These are phyloP conservation scores for Sarcophaga carnaria DNA, from an alignment of 2,888 invertebrate genomes.

Conservation along the genomic window DNA sequence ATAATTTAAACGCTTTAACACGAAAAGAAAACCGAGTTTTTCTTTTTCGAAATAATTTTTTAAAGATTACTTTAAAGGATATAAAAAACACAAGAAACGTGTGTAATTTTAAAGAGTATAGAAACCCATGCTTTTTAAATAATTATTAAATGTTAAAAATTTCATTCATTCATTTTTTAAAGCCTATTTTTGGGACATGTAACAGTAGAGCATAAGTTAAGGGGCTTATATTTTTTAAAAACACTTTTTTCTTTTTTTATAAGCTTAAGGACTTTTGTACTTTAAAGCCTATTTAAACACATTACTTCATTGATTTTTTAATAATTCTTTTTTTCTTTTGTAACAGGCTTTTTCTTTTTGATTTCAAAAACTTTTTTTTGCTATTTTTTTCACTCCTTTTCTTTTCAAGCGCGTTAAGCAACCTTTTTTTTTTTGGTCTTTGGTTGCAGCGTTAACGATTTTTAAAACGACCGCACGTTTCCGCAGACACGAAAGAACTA, in stretches of 20 bases:
- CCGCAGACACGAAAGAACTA: slow-evolving; percentile 78
- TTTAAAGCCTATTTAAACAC: slow-evolving; percentile 39
- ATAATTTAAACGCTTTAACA: too few relatives aligned
- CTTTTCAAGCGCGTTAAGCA: slow-evolving; percentile 17
- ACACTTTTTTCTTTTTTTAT: neutral
- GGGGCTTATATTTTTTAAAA: too few relatives aligned
- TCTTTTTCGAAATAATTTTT: neutral
- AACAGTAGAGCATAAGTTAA: too few relatives aligned
- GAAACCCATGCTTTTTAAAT: neutral
- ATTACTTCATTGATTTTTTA: neutral
- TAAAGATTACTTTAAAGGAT: neutral
- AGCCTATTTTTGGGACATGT: neutral
- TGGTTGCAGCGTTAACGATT: slow-evolving; percentile 20
- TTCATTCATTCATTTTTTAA: neutral
- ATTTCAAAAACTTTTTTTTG: neutral
- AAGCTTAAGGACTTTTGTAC: too few relatives aligned
- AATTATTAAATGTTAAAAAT: neutral
- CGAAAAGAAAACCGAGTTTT: neutral
- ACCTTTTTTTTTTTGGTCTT: slow-evolving; percentile 1
- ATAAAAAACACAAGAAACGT: neutral
- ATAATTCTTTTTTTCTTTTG: neutral
- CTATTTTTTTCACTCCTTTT: neutral
- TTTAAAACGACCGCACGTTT: slow-evolving; percentile 75
- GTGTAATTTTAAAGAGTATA: too few relatives aligned
- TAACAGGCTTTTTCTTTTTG: neutral